Conservation (phyloP, 2,797 vertebrate genomes). For the Amphiprion clarkii region DNA sequence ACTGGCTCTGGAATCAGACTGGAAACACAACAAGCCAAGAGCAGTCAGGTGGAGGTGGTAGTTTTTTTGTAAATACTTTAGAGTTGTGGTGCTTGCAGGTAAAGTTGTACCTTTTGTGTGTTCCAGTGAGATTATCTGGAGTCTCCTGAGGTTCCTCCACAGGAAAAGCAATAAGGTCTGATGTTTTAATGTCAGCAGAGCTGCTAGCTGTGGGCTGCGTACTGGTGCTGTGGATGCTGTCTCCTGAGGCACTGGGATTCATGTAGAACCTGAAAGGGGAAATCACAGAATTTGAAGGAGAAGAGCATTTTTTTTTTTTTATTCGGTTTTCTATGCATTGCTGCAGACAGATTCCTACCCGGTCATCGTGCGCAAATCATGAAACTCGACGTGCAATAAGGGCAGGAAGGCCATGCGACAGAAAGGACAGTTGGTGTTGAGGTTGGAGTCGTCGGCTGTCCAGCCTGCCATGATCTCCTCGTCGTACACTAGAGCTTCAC, state of each 20-base stretch:
- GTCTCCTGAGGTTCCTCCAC: conserved; percentile 78
- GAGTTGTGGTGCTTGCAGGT: not conserved
- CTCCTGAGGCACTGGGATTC: conserved; percentile 95
- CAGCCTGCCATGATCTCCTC: conserved; percentile 99
- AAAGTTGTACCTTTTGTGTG: conserved; percentile 85
- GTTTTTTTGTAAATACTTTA: not conserved
- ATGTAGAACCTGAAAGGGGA: conserved; percentile 89
- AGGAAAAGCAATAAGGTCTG: conserved; percentile 86
- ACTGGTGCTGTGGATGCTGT: conserved; percentile 92
- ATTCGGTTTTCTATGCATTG: too few relatives aligned
- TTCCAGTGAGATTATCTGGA: conserved; percentile 72
- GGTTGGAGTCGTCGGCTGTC: conserved; percentile 97
- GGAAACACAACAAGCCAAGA: conserved; percentile 2
- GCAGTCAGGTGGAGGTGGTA: not conserved
- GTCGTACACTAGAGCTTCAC: conserved; percentile 95
- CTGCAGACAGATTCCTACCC: conserved; percentile 81
- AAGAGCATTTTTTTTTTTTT: too few relatives aligned
- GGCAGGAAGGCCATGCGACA: conserved; percentile 94
- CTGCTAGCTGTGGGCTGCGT: conserved; percentile 82
- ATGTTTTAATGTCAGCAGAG: conserved; percentile 84
- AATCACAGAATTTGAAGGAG: not conserved
- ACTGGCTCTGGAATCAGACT: conserved; percentile 79
- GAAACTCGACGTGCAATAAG: conserved; percentile 95
- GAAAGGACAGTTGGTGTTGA: conserved; percentile 96
- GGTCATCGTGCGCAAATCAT: conserved; percentile 90